Evolutionary conservation across 1,140 invertebrate genomes (phyloP).

Genomic region (Pseudomyrmex dendroicus): DNA sequence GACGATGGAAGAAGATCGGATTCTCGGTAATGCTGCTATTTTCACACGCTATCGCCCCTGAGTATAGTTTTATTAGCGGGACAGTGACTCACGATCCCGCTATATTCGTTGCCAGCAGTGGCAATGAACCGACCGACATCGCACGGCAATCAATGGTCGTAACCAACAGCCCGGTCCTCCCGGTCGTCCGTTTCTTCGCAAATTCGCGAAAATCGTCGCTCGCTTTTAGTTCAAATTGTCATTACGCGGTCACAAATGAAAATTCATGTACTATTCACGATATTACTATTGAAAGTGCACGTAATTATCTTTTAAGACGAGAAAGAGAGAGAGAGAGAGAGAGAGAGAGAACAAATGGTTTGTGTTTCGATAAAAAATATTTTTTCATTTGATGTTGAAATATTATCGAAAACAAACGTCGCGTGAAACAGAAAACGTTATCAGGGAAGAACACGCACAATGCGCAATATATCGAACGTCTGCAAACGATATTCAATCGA

Average conservation of each 20-base stretch:
- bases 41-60: slow-evolving; percentile 45
- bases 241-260: not conserved
- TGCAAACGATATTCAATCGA: slow-evolving; percentile 58
- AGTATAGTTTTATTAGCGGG: slow-evolving; percentile 67
- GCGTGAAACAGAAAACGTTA: not conserved
- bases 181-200: slow-evolving; percentile 11
- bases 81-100: slow-evolving; percentile 67
- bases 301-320: not conserved
- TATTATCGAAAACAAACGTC: too few relatives aligned
- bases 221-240: not conserved
- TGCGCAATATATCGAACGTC: slow-evolving; percentile 31
- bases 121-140: slow-evolving; percentile 65
- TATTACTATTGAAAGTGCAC: not conserved
- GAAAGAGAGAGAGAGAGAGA: not conserved
- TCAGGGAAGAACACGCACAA: not conserved
- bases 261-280: not conserved
- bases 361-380: not conserved
- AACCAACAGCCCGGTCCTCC: slow-evolving; percentile 7
- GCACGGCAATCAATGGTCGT: slow-evolving; percentile 52
- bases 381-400: not conserved
- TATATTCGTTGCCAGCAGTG: slow-evolving; percentile 70
- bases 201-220: slow-evolving; percentile 2
- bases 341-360: not conserved
- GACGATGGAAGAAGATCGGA: slow-evolving; percentile 43
- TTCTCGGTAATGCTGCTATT: slow-evolving; percentile 63